phyloP scores from a whole-genome alignment of 2,797 vertebrate species.

The Sardinella longiceps region DNA sequence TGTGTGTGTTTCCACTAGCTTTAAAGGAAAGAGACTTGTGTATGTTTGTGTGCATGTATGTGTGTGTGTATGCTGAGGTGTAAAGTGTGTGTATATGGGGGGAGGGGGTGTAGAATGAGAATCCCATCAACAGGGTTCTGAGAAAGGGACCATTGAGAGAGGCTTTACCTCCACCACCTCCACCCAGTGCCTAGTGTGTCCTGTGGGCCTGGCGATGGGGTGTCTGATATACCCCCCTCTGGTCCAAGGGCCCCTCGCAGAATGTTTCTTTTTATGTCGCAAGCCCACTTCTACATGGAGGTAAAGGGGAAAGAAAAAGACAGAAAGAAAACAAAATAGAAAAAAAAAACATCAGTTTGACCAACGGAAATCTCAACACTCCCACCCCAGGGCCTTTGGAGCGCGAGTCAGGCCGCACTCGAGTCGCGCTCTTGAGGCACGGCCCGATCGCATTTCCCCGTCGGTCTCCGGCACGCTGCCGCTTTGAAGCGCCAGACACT shows the following conservation, averaged over 20 bases:
- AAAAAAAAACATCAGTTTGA: slow-evolving; percentile 4
- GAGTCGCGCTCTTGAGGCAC: not conserved
- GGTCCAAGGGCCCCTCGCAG: not conserved
- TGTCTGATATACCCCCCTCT: not conserved
- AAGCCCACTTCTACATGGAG: not conserved
- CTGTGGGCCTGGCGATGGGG: not conserved
- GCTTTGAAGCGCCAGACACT: not conserved
- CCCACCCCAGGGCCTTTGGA: not conserved
- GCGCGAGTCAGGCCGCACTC: not conserved
- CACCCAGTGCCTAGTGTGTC: not conserved
- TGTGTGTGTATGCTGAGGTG: not conserved
- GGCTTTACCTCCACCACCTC: not conserved
- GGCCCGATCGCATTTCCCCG: slow-evolving; percentile 9
- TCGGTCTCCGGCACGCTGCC: not conserved
- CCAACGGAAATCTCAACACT: slow-evolving; percentile 13
- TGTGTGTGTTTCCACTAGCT: not conserved
- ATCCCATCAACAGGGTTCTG: not conserved
- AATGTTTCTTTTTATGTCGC: not conserved
- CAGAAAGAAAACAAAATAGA: not conserved
- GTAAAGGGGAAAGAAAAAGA: not conserved
- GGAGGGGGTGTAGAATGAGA: not conserved
- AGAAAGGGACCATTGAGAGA: slow-evolving; percentile 10
- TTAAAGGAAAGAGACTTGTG: slow-evolving; percentile 64
- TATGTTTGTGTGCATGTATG: not conserved
- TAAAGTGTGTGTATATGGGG: too few relatives aligned